Conservation (phyloP, 2,797 vertebrate species). For the Parauchenoglanis punctatus region DNA sequence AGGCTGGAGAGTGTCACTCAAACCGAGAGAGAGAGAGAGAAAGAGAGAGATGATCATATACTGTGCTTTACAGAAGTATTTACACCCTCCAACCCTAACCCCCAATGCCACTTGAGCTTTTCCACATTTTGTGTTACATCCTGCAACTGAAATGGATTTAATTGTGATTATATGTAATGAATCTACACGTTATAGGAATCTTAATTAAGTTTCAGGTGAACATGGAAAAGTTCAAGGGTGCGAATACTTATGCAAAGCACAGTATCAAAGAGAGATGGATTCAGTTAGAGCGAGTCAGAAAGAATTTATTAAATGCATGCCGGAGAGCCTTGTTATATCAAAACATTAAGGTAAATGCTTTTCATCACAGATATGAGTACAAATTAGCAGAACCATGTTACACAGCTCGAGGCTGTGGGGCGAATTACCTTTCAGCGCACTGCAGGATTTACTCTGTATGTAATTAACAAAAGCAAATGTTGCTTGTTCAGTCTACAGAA, state of each 20-base stretch:
- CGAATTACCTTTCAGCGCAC: background rate
- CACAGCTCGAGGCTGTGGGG: background rate
- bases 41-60: background rate
- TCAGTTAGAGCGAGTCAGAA: background rate
- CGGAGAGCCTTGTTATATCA: background rate
- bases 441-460: slow-evolving; percentile 1
- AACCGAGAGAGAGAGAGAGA: background rate
- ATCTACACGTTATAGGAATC: background rate
- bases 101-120: background rate
- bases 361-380: background rate
- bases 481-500: slow-evolving; percentile 18
- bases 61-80: background rate
- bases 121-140: background rate
- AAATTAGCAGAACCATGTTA: background rate
- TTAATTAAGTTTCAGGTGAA: background rate
- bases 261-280: background rate
- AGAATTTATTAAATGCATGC: background rate
- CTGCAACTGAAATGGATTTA: background rate
- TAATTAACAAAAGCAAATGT: slow-evolving; percentile 29
- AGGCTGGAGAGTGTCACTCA: background rate
- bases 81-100: background rate
- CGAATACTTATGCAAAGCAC: background rate
- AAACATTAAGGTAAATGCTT: background rate
- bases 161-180: background rate
- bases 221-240: background rate